Percentiles rank a stretch among this genome's conserved stretches.
Conservation (phyloP, 2,888 invertebrate species). For the Epirrita christyi region DNA sequence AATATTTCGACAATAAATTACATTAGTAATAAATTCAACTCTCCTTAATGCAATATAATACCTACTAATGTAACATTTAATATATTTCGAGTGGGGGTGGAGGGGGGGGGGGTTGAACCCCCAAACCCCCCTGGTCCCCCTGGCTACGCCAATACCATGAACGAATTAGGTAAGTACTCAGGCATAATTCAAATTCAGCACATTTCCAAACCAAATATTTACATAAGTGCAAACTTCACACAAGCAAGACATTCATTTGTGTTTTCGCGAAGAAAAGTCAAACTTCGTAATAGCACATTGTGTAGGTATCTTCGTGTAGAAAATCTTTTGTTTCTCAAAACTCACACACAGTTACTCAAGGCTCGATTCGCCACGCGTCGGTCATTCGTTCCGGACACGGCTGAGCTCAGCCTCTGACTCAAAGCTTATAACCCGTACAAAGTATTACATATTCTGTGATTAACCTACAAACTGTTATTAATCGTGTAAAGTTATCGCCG, state of each 20-base stretch:
- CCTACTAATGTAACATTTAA: no score
- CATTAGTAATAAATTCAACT: no score
- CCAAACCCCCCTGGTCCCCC: no score
- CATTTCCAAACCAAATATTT: not conserved
- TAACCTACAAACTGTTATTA: constrained; percentile 6
- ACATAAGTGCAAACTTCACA: not conserved
- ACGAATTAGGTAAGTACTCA: no score
- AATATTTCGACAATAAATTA: no score
- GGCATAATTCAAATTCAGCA: not conserved
- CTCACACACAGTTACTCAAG: constrained; percentile 42
- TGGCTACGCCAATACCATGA: no score
- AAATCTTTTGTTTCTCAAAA: constrained; percentile 15
- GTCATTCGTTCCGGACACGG: constrained; percentile 63
- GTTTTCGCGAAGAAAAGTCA: not conserved
- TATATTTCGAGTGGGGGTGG: no score
- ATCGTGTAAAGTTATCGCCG: constrained; percentile 47
- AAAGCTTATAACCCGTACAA: constrained; percentile 36
- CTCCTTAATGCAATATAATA: no score
- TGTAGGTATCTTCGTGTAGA: constrained; percentile 2
- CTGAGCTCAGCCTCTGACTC: constrained; percentile 46
- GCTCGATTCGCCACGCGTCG: constrained; percentile 59
- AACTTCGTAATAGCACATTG: not conserved
- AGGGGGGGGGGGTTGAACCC: no score
- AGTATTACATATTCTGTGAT: constrained; percentile 4
- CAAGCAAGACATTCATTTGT: not conserved